Evolutionary conservation across 2,797 vertebrate genomes (phyloP).

Genomic region (Acanthornis magna): DNA sequence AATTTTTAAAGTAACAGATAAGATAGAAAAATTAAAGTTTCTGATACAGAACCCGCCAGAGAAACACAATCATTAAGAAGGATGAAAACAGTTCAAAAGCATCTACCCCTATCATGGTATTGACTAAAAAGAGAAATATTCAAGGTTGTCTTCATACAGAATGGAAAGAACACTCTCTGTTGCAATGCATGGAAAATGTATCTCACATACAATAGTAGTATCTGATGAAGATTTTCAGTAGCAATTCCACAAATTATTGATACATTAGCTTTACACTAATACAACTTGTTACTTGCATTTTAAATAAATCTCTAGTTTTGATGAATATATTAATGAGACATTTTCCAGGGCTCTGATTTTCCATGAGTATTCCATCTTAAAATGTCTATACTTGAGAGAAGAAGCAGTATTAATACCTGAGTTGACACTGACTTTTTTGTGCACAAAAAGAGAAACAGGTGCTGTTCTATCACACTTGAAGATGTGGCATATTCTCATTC

Average conservation of each 20-base stretch:
- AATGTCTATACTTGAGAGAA: not conserved
- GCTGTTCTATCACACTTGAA: too few species aligned
- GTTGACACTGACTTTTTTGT: not conserved
- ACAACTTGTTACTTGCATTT: not conserved
- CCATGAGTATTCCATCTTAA: not conserved
- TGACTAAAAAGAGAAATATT: not conserved
- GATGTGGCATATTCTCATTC: too few species aligned
- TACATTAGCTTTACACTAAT: not conserved
- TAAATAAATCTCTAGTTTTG: not conserved
- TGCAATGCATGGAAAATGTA: not conserved
- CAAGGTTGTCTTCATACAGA: not conserved
- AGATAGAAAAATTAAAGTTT: not conserved
- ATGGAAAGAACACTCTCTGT: not conserved
- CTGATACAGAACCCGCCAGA: not conserved
- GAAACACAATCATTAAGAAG: not conserved
- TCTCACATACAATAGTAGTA: not conserved
- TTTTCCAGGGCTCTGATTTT: not conserved
- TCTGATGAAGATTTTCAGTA: not conserved
- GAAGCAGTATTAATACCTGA: not conserved
- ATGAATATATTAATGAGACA: accelerated
- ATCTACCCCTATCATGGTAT: not conserved
- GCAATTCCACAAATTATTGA: not conserved
- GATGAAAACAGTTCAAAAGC: not conserved
- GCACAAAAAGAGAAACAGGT: too few species aligned
- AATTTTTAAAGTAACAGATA: not conserved